These are phyloP conservation scores for Chrysomela aeneicollis DNA, from an alignment of 2,888 invertebrate species.

Conservation along the genomic window DNA sequence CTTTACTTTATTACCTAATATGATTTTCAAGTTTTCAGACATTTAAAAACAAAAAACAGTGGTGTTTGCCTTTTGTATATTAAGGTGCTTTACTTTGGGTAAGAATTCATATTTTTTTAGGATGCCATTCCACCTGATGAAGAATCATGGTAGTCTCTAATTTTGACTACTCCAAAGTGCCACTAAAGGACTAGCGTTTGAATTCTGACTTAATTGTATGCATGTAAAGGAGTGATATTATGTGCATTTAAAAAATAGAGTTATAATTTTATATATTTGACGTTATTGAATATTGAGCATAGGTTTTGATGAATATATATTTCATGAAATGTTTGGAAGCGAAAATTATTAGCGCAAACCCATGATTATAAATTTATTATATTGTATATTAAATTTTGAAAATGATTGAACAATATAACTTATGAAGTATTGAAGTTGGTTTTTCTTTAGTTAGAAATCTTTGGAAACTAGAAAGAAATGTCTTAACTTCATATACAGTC, in stretches of 20 bases:
- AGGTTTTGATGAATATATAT: too few relatives aligned
- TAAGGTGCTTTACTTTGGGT: too few relatives aligned
- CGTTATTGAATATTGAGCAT: conserved; percentile 5
- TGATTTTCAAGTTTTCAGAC: too few relatives aligned
- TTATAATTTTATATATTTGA: conserved; percentile 28
- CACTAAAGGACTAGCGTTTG: conserved; percentile 27
- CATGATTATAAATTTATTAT: too few relatives aligned
- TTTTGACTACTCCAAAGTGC: conserved; percentile 37
- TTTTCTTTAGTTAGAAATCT: too few relatives aligned
- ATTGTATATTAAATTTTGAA: background rate
- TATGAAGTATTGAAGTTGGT: background rate
- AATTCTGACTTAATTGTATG: conserved; percentile 19
- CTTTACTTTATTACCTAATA: too few relatives aligned
- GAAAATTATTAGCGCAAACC: background rate
- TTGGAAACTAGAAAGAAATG: too few relatives aligned
- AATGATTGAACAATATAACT: too few relatives aligned
- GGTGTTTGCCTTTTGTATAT: too few relatives aligned
- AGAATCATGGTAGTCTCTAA: conserved; percentile 46
- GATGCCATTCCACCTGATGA: conserved; percentile 46
- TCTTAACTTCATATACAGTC: too few relatives aligned
- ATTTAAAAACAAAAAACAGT: too few relatives aligned
- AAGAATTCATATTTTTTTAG: too few relatives aligned
- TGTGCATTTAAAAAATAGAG: conserved; percentile 21
- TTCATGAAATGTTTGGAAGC: background rate
- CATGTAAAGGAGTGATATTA: conserved; percentile 20